Evolutionary conservation across 2,113 vertebrate species (phyloP), one percentile per base, ranked within the genome.

Genomic region (Chrysochloris asiatica): DNA sequence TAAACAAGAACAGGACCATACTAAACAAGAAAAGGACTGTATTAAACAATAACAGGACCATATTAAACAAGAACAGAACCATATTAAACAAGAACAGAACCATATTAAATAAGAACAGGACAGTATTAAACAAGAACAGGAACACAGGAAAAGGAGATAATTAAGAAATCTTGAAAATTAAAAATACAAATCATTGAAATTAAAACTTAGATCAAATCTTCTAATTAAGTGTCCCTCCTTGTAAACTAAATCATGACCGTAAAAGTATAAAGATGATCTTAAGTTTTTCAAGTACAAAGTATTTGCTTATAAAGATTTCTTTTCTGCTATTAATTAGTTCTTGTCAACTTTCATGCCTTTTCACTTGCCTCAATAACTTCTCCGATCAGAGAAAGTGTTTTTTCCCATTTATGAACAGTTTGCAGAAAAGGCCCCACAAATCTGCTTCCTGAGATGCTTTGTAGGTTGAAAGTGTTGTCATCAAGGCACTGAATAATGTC

Each of bases 401-500:
- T 99, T 91, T 99, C 99, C 98, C 98, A 99, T 33, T 97, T 97
- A 88, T 99, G 99, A 73, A 99, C 98, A 0, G 97, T 97, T 33
- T 96, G 75, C 90, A 99, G 98, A 59, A 99, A 99, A 48, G 99
- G 99, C 33, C 98, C 99, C 82, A 99, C 98, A 76, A 99, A 99
- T 83, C 98, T 98, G 95, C 99, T 99, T 50, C 98, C 98, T 0
- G 98, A 98, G 97, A 99, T 98, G 94, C 99, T 99, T 94, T 99
- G 99, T 92, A 99, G 96, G 88, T 98, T 99, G 98, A 99, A 98
- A 2, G 97, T 98, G 90, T 99, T 99, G 93, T 99, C 99, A 77
- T 99, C 99, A 47, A 99, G 97, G 88, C 89, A 97, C 96, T 99
- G 98, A 72, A 98, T 92, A n/a, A 99, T 98, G 6, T 99, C 99